Percentiles rank a stretch among this genome's conserved stretches.
Evolutionary conservation across 53 echinoderm and acorn worm species (phyloP).

Genomic region (Astropecten irregularis): DNA sequence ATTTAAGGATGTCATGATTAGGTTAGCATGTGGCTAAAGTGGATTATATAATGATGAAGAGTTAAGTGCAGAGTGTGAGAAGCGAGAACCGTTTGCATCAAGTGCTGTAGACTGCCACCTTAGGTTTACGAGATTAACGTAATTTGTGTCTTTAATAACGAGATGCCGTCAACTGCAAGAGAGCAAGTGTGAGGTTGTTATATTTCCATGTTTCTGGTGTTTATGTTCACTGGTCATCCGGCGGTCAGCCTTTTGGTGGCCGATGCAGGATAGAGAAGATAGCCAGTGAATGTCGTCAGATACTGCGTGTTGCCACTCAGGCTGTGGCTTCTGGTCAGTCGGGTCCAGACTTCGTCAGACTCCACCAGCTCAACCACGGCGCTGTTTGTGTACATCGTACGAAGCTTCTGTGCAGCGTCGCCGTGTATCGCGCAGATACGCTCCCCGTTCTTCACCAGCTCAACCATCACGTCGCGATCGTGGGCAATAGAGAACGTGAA

Average conservation of each 20-base stretch:
- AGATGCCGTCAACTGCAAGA: too few relatives aligned
- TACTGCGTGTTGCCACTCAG: constrained; percentile 73
- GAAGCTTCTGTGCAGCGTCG: constrained; percentile 62
- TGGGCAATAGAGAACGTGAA: constrained; percentile 76
- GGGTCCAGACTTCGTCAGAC: constrained; percentile 76
- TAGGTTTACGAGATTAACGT: too few relatives aligned
- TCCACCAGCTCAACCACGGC: constrained; percentile 68
- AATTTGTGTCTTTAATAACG: too few relatives aligned
- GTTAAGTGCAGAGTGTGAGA: too few relatives aligned
- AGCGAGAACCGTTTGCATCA: too few relatives aligned
- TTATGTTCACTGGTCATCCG: too few relatives aligned
- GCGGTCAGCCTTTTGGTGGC: constrained; percentile 8
- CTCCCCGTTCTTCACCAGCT: constrained; percentile 72
- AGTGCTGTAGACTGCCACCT: too few relatives aligned
- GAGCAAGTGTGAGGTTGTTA: too few relatives aligned
- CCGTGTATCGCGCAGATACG: constrained; percentile 69
- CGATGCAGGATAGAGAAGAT: constrained; percentile 56
- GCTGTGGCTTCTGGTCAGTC: constrained; percentile 62
- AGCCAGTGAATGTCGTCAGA: constrained; percentile 83
- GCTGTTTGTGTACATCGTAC: constrained; percentile 79
- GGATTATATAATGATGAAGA: too few relatives aligned
- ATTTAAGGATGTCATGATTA: too few relatives aligned
- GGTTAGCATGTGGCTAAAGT: too few relatives aligned
- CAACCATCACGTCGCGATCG: constrained; percentile 69
- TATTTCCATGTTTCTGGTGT: too few relatives aligned